Evolutionary conservation across 1,140 invertebrate species (phyloP).

Genomic region (Caerostris darwini): DNA sequence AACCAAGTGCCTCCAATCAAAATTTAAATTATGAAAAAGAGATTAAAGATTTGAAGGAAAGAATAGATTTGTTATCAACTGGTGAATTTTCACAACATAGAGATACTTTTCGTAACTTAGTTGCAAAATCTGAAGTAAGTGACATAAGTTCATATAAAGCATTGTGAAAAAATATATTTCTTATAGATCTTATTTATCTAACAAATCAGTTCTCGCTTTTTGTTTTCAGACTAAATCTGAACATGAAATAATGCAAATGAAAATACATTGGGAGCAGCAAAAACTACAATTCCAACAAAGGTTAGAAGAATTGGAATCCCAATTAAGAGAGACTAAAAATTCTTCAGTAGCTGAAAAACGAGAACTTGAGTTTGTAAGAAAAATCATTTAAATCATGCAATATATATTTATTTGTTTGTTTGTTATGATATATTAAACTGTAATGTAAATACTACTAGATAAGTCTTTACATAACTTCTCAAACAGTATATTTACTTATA

Average conservation of each 20-base stretch:
- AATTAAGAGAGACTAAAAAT: slow-evolving; percentile 50
- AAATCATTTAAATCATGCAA: neutral
- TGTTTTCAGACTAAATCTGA: slow-evolving; percentile 15
- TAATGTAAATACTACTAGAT: too few relatives aligned
- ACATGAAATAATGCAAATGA: slow-evolving; percentile 56
- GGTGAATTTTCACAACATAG: neutral
- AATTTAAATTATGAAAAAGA: slow-evolving; percentile 57
- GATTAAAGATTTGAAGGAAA: slow-evolving; percentile 61
- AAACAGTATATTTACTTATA: too few relatives aligned
- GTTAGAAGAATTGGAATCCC: slow-evolving; percentile 67
- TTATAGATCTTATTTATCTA: too few relatives aligned
- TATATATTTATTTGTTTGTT: too few relatives aligned
- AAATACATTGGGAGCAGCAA: slow-evolving; percentile 71
- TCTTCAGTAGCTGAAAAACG: slow-evolving; percentile 28
- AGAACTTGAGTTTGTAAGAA: slow-evolving; percentile 67
- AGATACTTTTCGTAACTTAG: neutral
- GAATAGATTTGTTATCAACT: slow-evolving; percentile 29
- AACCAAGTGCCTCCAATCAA: neutral
- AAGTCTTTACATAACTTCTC: too few relatives aligned
- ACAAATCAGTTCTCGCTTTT: too few relatives aligned
- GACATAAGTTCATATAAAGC: too few relatives aligned
- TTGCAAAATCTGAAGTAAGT: neutral
- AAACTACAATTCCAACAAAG: slow-evolving; percentile 66
- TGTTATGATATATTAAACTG: too few relatives aligned
- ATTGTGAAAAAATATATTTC: too few relatives aligned